phyloP scores from a whole-genome alignment of 2,113 vertebrate species.

The Synchiropus splendidus region DNA sequence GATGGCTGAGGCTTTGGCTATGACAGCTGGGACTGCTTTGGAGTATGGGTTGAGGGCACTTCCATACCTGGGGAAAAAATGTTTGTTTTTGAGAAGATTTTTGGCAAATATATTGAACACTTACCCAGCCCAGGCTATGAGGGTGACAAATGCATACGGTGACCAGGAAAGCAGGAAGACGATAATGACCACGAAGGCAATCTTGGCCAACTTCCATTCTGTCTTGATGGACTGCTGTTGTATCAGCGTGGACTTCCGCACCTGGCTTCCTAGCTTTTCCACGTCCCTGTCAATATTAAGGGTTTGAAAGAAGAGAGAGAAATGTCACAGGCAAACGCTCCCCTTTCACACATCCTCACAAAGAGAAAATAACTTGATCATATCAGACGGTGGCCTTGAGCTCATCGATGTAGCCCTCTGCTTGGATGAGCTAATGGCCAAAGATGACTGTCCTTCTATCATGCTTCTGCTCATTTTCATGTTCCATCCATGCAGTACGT shows the following conservation, averaged over 20 bases:
- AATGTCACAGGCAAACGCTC: too few relatives aligned
- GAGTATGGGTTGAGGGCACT: conserved; percentile 77
- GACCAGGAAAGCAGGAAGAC: conserved; percentile 90
- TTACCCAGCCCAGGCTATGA: conserved; percentile 89
- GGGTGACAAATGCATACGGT: conserved; percentile 83
- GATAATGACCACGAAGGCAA: conserved; percentile 82
- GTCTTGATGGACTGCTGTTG: conserved; percentile 75
- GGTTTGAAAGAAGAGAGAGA: too few relatives aligned
- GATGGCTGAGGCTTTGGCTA: conserved; percentile 91
- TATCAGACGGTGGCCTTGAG: too few relatives aligned
- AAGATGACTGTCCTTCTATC: too few relatives aligned
- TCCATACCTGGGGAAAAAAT: conserved; percentile 68
- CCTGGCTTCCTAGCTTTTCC: conserved; percentile 64
- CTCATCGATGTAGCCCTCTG: too few relatives aligned
- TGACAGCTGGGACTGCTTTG: conserved; percentile 85
- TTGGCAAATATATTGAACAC: conserved; percentile 22
- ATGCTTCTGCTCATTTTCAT: too few relatives aligned
- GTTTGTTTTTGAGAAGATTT: background rate
- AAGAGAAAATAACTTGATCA: too few relatives aligned
- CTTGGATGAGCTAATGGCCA: too few relatives aligned
- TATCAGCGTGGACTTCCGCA: conserved; percentile 63
- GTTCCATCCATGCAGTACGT: too few relatives aligned
- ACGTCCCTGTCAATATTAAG: conserved; percentile 65
- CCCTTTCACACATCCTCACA: too few relatives aligned
- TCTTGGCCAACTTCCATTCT: conserved; percentile 92